Base-by-base conservation (phyloP, 2,797 vertebrate species). In the Telmatherina bonti region DNA sequence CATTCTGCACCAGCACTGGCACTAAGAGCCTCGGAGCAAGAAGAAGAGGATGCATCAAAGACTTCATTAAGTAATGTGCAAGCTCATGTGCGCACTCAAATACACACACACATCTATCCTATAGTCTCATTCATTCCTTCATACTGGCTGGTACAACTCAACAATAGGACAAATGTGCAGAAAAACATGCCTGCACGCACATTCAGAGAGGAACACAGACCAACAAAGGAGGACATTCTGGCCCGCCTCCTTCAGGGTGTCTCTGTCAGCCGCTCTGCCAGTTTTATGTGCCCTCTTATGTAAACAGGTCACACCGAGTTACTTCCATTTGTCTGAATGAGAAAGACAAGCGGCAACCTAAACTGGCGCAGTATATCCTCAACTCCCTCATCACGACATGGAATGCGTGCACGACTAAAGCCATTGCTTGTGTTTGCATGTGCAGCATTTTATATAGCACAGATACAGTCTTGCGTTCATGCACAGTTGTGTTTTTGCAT, bases 31-130 rank as follows among this genome's bases (percentile, higher is more conserved):
- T 88, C 67, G 1, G 47, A 91, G 91, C 84, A 76, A 82, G 70
- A 85, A 88, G 80, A 78, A 83, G 77, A 77, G 75, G 78, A 89
- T 89, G 89, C 89, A 92, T 92, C 87, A 91, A 90, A 89, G 87
- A 83, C 86, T 88, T 91, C 81, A 93, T 93, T 91, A 92, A 87
- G 74, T 84, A 82, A 84, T 76, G 66, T 52, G 54, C 81, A 61
- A 29, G 58, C 85, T 79, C 72, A 62, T 18, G 53, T 27, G 41
- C 20, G 38, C 63, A 38, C 79, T 59, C 58, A 65, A 7, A 22
- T 7, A 36, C 18, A 43, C 62, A 67, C 72, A 72, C 45, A 29
- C 27, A 62, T 52, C 72, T 45, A 52, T 69, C 61, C 74, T 67
- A 56, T 67, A 74, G 79, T 79, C 53, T 66, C 76, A 77, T 86